Percentiles rank a stretch among this genome's conserved stretches.
Conservation (phyloP, 2,797 vertebrate genomes). For the Sebastes kiyomatsui region DNA sequence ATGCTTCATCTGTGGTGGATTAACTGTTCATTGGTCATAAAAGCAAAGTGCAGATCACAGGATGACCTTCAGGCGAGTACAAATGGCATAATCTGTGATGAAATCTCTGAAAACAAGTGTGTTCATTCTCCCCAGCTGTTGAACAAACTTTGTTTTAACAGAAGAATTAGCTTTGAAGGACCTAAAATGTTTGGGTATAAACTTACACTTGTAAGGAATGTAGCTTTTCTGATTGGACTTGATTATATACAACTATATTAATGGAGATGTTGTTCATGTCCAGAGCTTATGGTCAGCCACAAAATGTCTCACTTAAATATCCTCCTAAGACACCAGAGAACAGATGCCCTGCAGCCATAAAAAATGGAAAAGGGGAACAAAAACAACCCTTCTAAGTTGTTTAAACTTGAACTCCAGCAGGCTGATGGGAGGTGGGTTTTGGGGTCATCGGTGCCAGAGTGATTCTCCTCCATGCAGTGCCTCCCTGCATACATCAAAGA, state of each 20-base stretch:
- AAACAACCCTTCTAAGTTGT: slow-evolving; percentile 66
- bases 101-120: slow-evolving; percentile 62
- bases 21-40: slow-evolving; percentile 66
- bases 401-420: slow-evolving; percentile 77
- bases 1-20: slow-evolving; percentile 69
- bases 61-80: slow-evolving; percentile 56
- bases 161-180: slow-evolving; percentile 22
- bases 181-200: slow-evolving; percentile 9
- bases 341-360: slow-evolving; percentile 34
- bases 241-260: slow-evolving; percentile 6
- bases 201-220: neutral
- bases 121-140: slow-evolving; percentile 62
- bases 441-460: slow-evolving; percentile 49
- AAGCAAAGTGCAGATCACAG: slow-evolving; percentile 56
- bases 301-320: slow-evolving; percentile 42
- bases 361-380: slow-evolving; percentile 34
- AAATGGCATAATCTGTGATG: slow-evolving; percentile 61
- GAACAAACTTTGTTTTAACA: slow-evolving; percentile 20
- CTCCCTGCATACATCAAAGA: slow-evolving; percentile 71
- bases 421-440: slow-evolving; percentile 62
- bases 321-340: slow-evolving; percentile 39
- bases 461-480: slow-evolving; percentile 28
- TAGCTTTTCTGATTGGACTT: slow-evolving; percentile 9
- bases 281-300: slow-evolving; percentile 9
- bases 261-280: slow-evolving; percentile 3